Evolutionary conservation across 2,888 invertebrate genomes (phyloP).

Genomic region (Sinopyrophorus schimmeli): DNA sequence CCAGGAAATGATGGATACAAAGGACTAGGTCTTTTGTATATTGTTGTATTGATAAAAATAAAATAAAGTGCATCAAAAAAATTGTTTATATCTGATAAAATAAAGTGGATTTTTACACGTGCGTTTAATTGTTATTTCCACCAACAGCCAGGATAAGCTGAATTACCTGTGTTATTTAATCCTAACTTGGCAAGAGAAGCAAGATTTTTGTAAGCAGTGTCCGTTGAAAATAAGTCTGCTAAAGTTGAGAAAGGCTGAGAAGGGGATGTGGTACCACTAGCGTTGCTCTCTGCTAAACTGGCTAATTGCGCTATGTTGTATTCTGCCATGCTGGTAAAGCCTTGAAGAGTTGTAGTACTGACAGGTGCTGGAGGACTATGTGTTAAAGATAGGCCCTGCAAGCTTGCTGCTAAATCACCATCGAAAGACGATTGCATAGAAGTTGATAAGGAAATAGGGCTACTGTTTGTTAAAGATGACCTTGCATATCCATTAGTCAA

Average conservation of each 20-base stretch:
- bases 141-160: conserved; percentile 21
- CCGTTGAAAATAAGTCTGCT: conserved; percentile 76
- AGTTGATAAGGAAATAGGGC: conserved; percentile 68
- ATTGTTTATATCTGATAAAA: neutral
- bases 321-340: conserved; percentile 76
- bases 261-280: conserved; percentile 50
- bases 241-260: conserved; percentile 73
- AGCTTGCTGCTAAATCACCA: conserved; percentile 62
- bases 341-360: conserved; percentile 52
- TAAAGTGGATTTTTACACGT: too few relatives aligned
- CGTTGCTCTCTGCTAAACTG: conserved; percentile 73
- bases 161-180: conserved; percentile 65
- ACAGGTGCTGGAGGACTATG: conserved; percentile 47
- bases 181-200: conserved; percentile 89
- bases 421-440: conserved; percentile 80
- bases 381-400: conserved; percentile 45
- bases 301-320: conserved; percentile 85
- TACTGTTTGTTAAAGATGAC: conserved; percentile 66
- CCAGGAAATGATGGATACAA: too few relatives aligned
- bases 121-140: conserved; percentile 18
- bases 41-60: too few relatives aligned
- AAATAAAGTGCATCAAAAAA: too few relatives aligned
- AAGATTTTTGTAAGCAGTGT: conserved; percentile 84
- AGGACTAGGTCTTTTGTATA: too few relatives aligned
- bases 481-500: conserved; percentile 48